These are phyloP conservation scores for Lepidochrysops patricia DNA, from an alignment of 2,888 invertebrate species.

Conservation along the genomic window DNA sequence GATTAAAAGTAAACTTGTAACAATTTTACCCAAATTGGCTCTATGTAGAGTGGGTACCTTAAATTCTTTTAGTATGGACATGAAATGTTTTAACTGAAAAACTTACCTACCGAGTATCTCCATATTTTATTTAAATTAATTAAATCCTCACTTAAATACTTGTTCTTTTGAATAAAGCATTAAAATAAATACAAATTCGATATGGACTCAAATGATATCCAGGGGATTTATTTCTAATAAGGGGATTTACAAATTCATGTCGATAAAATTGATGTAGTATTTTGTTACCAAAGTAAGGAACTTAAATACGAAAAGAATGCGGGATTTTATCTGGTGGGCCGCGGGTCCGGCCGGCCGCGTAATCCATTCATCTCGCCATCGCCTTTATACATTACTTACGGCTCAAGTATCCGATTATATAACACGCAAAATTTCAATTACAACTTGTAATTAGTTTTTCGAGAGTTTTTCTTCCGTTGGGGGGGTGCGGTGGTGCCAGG, in stretches of 20 bases:
- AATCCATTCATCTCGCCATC: conserved; percentile 65
- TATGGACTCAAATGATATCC: background rate
- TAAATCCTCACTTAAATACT: background rate
- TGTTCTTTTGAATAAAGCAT: background rate
- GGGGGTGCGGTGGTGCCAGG: conserved; percentile 52
- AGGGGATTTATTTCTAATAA: conserved; percentile 7
- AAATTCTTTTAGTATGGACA: background rate
- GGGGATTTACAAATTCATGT: conserved; percentile 11
- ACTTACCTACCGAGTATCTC: background rate
- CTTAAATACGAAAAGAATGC: conserved; percentile 30
- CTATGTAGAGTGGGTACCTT: background rate
- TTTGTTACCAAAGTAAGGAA: conserved; percentile 11
- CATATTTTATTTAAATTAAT: background rate
- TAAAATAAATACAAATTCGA: background rate
- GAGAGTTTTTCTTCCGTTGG: conserved; percentile 75
- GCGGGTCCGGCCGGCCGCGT: conserved; percentile 41
- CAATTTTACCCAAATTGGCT: background rate
- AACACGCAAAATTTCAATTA: conserved; percentile 77
- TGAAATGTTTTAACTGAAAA: background rate
- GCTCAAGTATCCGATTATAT: conserved; percentile 76
- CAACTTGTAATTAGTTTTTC: conserved; percentile 77
- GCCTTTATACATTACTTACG: conserved; percentile 74
- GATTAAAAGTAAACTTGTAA: background rate
- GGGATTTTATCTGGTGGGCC: conserved; percentile 35
- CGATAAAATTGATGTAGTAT: conserved; percentile 9